These are phyloP conservation scores for Drosophila littoralis DNA, from an alignment of 1,140 invertebrate species.

Conservation along the genomic window DNA sequence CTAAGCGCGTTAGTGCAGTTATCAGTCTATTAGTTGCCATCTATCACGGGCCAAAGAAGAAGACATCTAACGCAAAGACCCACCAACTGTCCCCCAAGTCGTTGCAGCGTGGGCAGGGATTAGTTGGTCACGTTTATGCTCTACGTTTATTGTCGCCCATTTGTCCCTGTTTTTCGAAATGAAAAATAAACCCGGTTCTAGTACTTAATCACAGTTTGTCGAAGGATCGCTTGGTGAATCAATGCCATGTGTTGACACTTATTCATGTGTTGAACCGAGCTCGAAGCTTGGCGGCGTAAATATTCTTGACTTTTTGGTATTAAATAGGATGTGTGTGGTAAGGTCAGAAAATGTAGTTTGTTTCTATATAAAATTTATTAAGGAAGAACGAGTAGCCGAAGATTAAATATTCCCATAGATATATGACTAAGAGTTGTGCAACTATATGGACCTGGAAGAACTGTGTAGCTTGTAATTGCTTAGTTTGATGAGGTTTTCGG, in stretches of 20 bases:
- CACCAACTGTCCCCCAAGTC: not conserved
- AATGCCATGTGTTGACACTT: too few relatives aligned
- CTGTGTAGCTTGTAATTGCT: too few relatives aligned
- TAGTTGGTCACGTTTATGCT: slow-evolving; percentile 30
- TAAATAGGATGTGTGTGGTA: too few relatives aligned
- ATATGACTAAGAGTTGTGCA: not conserved
- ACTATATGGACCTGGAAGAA: too few relatives aligned
- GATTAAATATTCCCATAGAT: not conserved
- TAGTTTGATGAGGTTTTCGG: too few relatives aligned
- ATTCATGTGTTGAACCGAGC: too few relatives aligned
- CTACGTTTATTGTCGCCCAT: not conserved
- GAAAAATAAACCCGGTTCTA: not conserved
- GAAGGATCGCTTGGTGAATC: too few relatives aligned
- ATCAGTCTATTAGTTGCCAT: slow-evolving; percentile 74
- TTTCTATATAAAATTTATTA: too few relatives aligned
- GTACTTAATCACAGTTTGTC: not conserved
- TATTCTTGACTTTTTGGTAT: too few relatives aligned
- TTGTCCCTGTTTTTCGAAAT: not conserved
- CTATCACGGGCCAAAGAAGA: slow-evolving; percentile 35
- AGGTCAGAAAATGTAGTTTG: too few relatives aligned
- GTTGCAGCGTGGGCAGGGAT: slow-evolving; percentile 45
- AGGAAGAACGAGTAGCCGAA: too few relatives aligned
- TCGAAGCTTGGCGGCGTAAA: too few relatives aligned
- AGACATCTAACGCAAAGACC: not conserved
- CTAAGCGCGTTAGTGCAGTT: slow-evolving; percentile 72